Evolutionary conservation across 2,797 vertebrate species (phyloP).

Genomic region (Bovichtus variegatus): DNA sequence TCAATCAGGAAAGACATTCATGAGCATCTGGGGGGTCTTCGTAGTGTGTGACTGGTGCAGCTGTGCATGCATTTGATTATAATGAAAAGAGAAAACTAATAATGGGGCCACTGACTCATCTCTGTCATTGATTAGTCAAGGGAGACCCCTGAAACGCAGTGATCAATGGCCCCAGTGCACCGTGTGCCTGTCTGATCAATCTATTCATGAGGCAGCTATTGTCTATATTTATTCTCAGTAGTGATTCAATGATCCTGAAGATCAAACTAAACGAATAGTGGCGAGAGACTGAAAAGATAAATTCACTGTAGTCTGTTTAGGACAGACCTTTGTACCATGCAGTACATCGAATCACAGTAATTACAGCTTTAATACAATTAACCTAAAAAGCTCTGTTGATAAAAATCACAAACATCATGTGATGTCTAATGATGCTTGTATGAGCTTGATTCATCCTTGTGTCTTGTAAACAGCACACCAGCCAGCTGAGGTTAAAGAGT

Average conservation of each 20-base stretch:
- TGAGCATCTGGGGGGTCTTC: constrained; percentile 4
- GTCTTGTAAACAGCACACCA: constrained; percentile 5
- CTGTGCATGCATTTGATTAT: constrained; percentile 35
- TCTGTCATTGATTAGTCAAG: constrained; percentile 75
- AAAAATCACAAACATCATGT: constrained; percentile 44
- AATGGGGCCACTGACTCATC: constrained; percentile 62
- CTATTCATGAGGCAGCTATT: constrained; percentile 56
- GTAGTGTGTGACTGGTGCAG: constrained; percentile 37
- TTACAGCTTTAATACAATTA: constrained; percentile 23
- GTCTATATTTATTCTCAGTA: constrained; percentile 41
- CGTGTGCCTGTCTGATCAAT: constrained; percentile 38
- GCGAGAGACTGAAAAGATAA: not conserved
- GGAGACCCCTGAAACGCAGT: constrained; percentile 67
- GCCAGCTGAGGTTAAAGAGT: not conserved
- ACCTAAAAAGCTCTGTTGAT: not conserved
- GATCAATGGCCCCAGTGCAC: constrained; percentile 39
- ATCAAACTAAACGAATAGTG: constrained; percentile 11
- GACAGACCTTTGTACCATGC: not conserved
- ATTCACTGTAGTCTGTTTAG: not conserved
- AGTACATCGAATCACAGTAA: constrained; percentile 20
- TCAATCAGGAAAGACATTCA: constrained; percentile 5
- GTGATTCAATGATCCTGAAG: constrained; percentile 39
- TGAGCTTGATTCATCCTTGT: constrained; percentile 28
- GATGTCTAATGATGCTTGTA: constrained; percentile 27
- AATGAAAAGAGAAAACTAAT: constrained; percentile 49